phyloP scores from a whole-genome alignment of 2,113 vertebrate genomes.

The Todiramphus saurophagus region DNA sequence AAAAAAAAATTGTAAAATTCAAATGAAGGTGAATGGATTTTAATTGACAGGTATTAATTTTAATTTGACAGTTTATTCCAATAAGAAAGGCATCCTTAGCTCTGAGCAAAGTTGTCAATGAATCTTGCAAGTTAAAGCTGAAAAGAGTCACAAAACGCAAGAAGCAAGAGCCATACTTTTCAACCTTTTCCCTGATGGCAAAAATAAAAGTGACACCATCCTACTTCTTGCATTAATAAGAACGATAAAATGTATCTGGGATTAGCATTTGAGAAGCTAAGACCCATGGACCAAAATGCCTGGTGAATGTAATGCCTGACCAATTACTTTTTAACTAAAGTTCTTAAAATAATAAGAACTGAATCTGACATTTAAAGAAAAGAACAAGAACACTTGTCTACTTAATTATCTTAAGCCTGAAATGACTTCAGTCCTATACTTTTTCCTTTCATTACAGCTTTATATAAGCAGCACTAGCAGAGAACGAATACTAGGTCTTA shows the following conservation, averaged over 20 bases:
- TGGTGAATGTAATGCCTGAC: not conserved
- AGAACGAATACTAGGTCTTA: not conserved
- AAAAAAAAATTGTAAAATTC: not conserved
- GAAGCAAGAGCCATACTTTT: not conserved
- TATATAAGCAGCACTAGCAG: not conserved
- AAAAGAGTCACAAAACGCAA: not conserved
- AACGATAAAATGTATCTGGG: not conserved
- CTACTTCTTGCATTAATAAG: not conserved
- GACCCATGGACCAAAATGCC: not conserved
- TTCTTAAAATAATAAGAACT: constrained; percentile 22
- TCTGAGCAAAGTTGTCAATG: not conserved
- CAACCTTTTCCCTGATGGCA: not conserved
- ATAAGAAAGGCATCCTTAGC: not conserved
- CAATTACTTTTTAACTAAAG: not conserved
- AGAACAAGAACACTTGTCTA: constrained; percentile 21
- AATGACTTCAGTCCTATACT: not conserved
- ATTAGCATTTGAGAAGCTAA: not conserved
- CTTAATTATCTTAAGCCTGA: constrained; percentile 29
- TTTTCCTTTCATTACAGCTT: not conserved
- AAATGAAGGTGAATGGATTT: not conserved
- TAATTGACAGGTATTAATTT: not conserved
- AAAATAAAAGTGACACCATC: not conserved
- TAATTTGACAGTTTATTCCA: not conserved
- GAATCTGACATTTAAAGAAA: constrained; percentile 39
- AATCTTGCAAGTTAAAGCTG: not conserved